These are phyloP conservation scores for Bolinopsis microptera DNA, from an alignment of 37 sponge, comb jelly and placozoan species.

Conservation along the genomic window DNA sequence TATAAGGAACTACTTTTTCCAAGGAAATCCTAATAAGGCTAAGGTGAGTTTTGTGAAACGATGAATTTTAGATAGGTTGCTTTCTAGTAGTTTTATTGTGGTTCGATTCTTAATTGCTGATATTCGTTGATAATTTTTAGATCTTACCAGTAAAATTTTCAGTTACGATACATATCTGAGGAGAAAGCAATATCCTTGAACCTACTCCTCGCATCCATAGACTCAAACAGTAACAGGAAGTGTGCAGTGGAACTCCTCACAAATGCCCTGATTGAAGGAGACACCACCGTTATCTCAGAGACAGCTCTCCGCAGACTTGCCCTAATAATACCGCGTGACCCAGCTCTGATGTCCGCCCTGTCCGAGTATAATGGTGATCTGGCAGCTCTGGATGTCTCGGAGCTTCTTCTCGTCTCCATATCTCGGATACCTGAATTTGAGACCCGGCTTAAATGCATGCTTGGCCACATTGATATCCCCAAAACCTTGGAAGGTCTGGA, in stretches of 20 bases:
- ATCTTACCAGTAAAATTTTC: not conserved
- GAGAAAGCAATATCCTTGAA: not conserved
- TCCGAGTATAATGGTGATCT: constrained; percentile 42
- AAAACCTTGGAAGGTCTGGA: not conserved
- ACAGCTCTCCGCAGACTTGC: constrained; percentile 14
- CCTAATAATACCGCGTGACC: not conserved
- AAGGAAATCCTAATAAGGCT: not conserved
- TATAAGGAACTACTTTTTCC: constrained; percentile 35
- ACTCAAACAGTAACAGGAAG: not conserved
- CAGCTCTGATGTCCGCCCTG: constrained; percentile 12
- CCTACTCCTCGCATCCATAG: constrained; percentile 16
- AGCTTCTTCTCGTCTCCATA: not conserved
- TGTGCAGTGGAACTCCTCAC: not conserved
- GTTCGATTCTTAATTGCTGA: not conserved
- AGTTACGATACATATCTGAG: constrained; percentile 55
- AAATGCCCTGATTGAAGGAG: not conserved
- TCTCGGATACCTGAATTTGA: constrained; percentile 35
- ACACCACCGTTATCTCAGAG: constrained; percentile 10
- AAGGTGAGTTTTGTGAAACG: not conserved
- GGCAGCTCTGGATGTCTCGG: not conserved
- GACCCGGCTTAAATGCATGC: constrained; percentile 55
- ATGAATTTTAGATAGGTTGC: too few species aligned
- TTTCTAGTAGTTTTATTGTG: not conserved
- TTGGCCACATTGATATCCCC: constrained; percentile 8
- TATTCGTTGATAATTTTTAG: not conserved